These are phyloP conservation scores for Aethina tumida DNA, from an alignment of 1,140 invertebrate genomes.

Conservation along the genomic window DNA sequence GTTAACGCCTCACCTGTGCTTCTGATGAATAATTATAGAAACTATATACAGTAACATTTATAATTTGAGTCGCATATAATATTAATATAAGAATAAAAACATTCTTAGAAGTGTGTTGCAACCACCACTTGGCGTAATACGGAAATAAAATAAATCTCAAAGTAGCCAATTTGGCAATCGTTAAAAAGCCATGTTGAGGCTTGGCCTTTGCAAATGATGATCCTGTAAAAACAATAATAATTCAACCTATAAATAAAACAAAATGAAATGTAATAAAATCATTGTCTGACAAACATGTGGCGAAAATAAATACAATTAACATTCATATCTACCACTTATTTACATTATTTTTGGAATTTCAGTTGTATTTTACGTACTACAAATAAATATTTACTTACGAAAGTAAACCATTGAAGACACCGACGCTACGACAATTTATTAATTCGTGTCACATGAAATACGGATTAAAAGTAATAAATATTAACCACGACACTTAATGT, in stretches of 20 bases:
- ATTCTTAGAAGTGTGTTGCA: slow-evolving; percentile 66
- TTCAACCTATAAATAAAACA: slow-evolving; percentile 11
- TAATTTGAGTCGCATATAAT: slow-evolving; percentile 24
- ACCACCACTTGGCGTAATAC: slow-evolving; percentile 78
- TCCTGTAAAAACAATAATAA: slow-evolving; percentile 43
- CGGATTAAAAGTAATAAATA: too few species aligned
- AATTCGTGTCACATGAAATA: too few species aligned
- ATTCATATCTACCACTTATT: too few species aligned
- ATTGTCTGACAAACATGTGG: too few species aligned
- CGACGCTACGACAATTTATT: too few species aligned
- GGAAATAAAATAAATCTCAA: slow-evolving; percentile 73
- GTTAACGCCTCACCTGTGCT: slow-evolving; percentile 4
- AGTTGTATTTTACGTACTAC: too few species aligned
- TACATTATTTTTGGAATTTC: too few species aligned
- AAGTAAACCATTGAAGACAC: too few species aligned
- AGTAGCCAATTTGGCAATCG: slow-evolving; percentile 69
- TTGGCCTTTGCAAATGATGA: slow-evolving; percentile 91
- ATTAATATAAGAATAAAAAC: slow-evolving; percentile 52
- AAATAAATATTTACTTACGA: too few species aligned
- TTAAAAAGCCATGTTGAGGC: slow-evolving; percentile 76
- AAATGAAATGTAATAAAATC: too few species aligned
- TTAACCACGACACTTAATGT: too few species aligned
- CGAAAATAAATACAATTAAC: too few species aligned
- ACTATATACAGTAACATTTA: slow-evolving; percentile 49
- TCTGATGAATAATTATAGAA: slow-evolving; percentile 6